These are phyloP conservation scores for Channa maculata DNA, from an alignment of 2,113 vertebrate species.

Conservation along the genomic window DNA sequence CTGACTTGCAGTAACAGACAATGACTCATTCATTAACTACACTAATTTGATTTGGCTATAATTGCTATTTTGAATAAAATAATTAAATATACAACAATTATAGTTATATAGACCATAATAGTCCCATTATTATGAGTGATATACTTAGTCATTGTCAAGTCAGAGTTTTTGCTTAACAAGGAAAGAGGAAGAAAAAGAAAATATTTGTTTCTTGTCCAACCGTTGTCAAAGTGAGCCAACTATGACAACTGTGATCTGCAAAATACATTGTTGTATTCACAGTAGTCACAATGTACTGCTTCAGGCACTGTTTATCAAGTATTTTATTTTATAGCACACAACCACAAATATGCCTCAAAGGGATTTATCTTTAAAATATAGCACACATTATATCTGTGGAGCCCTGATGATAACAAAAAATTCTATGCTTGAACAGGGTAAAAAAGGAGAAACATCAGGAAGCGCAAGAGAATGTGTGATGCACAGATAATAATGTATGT, in stretches of 20 bases:
- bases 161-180: constrained; percentile 15
- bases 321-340: neutral
- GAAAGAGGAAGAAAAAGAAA: neutral
- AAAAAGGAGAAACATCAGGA: too few species aligned
- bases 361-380: neutral
- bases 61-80: constrained; percentile 19
- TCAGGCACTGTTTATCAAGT: constrained; percentile 1
- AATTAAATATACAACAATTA: constrained; percentile 8
- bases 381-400: too few species aligned
- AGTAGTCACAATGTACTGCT: neutral
- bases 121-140: constrained; percentile 24
- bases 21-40: constrained; percentile 9
- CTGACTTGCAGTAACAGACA: neutral
- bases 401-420: too few species aligned
- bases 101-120: constrained; percentile 13
- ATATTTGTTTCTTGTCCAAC: constrained; percentile 30
- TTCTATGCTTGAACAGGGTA: too few species aligned
- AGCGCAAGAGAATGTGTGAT: too few species aligned
- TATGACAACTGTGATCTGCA: neutral
- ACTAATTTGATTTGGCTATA: constrained; percentile 5
- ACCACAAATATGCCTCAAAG: too few species aligned
- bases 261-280: constrained; percentile 6
- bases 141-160: constrained; percentile 34
- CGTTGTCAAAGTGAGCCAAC: neutral
- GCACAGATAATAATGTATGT: too few species aligned